Percentiles rank a stretch among this genome's conserved stretches.
phyloP scores from a whole-genome alignment of 1,140 invertebrate species.

The Ceratoteleas bidentatus region DNA sequence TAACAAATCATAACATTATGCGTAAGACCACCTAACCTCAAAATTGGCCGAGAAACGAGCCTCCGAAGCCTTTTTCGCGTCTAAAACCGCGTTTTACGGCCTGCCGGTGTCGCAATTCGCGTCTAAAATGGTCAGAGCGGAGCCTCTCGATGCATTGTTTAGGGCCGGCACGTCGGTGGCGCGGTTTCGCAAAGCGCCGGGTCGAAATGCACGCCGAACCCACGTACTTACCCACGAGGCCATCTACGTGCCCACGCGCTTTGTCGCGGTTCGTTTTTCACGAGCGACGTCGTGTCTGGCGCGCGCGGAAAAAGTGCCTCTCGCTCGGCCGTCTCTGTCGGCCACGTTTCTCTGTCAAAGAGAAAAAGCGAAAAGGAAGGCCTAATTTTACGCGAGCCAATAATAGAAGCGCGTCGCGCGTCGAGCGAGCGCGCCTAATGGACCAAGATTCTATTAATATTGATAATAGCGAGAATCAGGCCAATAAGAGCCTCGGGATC shows the following conservation, averaged over 20 bases:
- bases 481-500: slow-evolving; percentile 68
- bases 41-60: slow-evolving; percentile 1
- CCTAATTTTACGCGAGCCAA: slow-evolving; percentile 54
- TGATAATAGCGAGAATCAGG: slow-evolving; percentile 74
- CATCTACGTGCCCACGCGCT: slow-evolving; percentile 54
- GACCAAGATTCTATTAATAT: slow-evolving; percentile 74
- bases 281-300: slow-evolving; percentile 43
- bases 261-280: slow-evolving; percentile 47
- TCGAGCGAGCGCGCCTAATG: slow-evolving; percentile 64
- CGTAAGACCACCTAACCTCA: neutral
- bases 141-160: slow-evolving; percentile 53
- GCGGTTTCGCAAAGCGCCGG: slow-evolving; percentile 54
- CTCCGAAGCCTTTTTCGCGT: slow-evolving; percentile 18
- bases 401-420: slow-evolving; percentile 45
- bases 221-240: slow-evolving; percentile 54
- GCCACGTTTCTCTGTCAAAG: slow-evolving; percentile 33
- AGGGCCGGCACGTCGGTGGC: slow-evolving; percentile 47
- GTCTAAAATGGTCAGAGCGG: slow-evolving; percentile 57
- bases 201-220: slow-evolving; percentile 48
- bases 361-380: slow-evolving; percentile 53
- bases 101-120: slow-evolving; percentile 21
- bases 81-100: slow-evolving; percentile 1
- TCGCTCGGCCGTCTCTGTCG: neutral
- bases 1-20: slow-evolving; percentile 15
- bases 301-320: slow-evolving; percentile 28